Evolutionary conservation across 2,888 invertebrate species (phyloP).

Genomic region (Noctua comes): DNA sequence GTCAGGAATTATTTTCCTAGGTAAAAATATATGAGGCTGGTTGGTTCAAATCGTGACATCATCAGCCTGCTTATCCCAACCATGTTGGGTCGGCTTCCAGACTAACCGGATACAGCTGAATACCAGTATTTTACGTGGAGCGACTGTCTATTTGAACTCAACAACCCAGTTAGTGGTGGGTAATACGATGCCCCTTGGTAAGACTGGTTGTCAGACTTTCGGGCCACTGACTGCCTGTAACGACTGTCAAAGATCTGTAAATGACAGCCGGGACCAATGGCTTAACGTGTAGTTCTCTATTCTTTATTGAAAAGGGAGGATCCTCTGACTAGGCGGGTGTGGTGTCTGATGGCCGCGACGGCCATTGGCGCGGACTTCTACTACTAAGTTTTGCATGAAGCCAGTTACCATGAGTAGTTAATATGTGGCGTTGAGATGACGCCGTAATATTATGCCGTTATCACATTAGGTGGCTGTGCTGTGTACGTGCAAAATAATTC

Average conservation of each 20-base stretch:
- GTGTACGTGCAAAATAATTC: neutral
- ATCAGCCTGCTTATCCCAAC: neutral
- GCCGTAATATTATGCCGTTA: neutral
- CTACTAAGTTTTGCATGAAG: neutral
- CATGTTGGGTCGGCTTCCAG: neutral
- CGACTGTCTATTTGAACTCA: neutral
- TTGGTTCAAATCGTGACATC: neutral
- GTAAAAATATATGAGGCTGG: neutral
- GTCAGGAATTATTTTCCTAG: constrained; percentile 4
- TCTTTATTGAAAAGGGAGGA: neutral
- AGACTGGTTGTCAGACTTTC: too few species aligned
- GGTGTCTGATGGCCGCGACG: neutral
- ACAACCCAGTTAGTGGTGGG: neutral
- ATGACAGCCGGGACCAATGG: too few species aligned
- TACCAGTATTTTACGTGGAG: neutral
- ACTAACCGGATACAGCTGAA: neutral
- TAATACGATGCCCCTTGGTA: neutral
- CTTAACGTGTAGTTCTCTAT: too few species aligned
- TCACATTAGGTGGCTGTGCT: neutral
- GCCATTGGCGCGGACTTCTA: neutral
- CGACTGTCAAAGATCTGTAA: too few species aligned
- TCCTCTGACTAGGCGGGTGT: neutral
- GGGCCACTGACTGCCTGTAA: too few species aligned
- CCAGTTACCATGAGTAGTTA: neutral
- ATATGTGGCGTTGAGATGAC: neutral